Percentiles rank a stretch among this genome's conserved stretches.
These are phyloP conservation scores for Pachycephus smyrnensis DNA, from an alignment of 2,888 invertebrate genomes.

Conservation along the genomic window DNA sequence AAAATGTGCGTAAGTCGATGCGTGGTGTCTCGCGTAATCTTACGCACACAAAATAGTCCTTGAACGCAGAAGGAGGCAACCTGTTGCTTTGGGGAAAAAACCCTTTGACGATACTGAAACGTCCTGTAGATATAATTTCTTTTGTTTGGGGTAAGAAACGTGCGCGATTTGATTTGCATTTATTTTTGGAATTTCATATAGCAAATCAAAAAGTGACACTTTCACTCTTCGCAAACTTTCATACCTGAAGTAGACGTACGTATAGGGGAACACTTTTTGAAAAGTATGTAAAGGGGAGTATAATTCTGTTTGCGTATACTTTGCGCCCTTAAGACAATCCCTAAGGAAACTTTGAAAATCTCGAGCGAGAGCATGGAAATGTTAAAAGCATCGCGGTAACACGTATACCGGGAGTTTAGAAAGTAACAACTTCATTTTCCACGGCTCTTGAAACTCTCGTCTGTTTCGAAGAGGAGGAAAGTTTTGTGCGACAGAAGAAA, in stretches of 20 bases:
- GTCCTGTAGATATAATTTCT: not conserved
- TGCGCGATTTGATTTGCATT: not conserved
- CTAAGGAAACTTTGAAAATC: not conserved
- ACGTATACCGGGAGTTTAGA: not conserved
- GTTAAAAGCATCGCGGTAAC: not conserved
- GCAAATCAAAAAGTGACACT: not conserved
- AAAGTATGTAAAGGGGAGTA: not conserved
- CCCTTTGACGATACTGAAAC: not conserved
- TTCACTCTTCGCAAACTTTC: not conserved
- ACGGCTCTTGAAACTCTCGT: not conserved
- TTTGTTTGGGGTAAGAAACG: not conserved
- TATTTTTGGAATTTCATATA: not conserved
- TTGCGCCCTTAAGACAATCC: not conserved
- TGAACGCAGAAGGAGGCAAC: not conserved
- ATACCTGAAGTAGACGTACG: not conserved
- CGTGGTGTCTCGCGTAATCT: not conserved
- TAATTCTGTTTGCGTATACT: not conserved
- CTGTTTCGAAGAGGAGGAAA: not conserved
- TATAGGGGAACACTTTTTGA: not conserved
- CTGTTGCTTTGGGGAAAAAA: not conserved
- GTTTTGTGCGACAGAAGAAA: not conserved
- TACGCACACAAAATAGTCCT: not conserved
- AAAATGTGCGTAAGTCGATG: not conserved
- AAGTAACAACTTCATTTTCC: not conserved
- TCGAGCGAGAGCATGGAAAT: not conserved